These are phyloP conservation scores for Laterallus jamaicensis DNA, from an alignment of 2,113 vertebrate genomes.

Conservation along the genomic window DNA sequence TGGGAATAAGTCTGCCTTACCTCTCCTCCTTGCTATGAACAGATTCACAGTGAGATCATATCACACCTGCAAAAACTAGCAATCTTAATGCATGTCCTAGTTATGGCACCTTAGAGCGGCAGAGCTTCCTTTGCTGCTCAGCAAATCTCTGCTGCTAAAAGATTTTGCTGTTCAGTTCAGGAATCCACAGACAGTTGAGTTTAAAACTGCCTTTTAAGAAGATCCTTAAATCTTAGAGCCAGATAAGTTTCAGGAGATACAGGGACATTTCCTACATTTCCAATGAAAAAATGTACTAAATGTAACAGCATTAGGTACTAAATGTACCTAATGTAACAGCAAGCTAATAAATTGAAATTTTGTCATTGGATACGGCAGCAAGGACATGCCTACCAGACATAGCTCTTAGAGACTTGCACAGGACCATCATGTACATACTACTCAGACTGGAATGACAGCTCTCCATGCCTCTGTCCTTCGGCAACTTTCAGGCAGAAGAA, in stretches of 20 bases:
- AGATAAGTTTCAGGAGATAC: neutral
- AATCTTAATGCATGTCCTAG: neutral
- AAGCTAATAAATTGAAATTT: neutral
- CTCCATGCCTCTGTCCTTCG: neutral
- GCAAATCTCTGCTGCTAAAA: neutral
- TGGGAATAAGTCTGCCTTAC: neutral
- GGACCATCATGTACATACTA: neutral
- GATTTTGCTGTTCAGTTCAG: neutral
- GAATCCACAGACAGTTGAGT: neutral
- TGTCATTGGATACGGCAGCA: neutral
- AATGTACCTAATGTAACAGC: neutral
- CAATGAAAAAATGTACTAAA: neutral
- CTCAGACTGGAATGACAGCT: neutral
- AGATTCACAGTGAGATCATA: neutral
- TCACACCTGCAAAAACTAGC: neutral
- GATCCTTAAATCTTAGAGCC: neutral
- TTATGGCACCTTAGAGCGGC: neutral
- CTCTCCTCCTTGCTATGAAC: neutral
- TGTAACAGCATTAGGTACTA: too few species aligned
- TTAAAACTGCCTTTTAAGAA: neutral
- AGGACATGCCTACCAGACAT: neutral
- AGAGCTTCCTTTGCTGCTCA: neutral
- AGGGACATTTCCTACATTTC: neutral
- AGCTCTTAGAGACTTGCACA: neutral
- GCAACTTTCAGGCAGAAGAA: neutral